A percentile compares a stretch with the other conserved stretches of the same genome.
Evolutionary conservation across 2,113 vertebrate genomes (phyloP).

Genomic region (Dasyurus viverrinus): DNA sequence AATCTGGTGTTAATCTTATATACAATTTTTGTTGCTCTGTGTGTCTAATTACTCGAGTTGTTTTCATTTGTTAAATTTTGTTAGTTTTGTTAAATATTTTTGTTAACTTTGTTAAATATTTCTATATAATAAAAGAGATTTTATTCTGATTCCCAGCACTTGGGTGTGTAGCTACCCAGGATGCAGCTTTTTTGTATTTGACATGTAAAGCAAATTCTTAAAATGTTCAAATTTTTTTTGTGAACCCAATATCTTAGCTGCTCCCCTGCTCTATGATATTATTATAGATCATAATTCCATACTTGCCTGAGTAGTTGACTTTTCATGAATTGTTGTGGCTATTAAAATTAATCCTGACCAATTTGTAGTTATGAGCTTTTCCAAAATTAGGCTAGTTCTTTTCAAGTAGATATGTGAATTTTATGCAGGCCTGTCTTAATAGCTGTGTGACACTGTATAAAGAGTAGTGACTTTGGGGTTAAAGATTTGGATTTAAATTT

Average conservation of each 20-base stretch:
- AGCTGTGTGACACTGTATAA: too few species aligned
- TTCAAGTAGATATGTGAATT: too few species aligned
- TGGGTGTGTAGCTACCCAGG: not conserved
- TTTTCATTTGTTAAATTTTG: too few species aligned
- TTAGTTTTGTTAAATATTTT: too few species aligned
- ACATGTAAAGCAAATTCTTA: not conserved
- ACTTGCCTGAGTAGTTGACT: too few species aligned
- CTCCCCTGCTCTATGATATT: not conserved
- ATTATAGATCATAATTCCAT: not conserved
- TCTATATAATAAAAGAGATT: not conserved
- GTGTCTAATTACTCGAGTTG: not conserved
- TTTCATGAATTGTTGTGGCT: too few species aligned
- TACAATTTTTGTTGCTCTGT: not conserved
- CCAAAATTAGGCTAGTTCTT: not conserved
- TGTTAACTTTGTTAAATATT: too few species aligned
- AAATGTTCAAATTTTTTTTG: not conserved
- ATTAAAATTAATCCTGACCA: not conserved
- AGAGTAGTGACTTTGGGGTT: too few species aligned
- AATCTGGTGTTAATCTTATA: not conserved
- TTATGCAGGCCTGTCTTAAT: too few species aligned
- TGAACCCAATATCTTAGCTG: constrained; percentile 27
- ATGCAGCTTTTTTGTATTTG: not conserved
- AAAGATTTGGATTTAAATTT: too few species aligned
- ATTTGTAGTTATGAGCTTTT: not conserved
- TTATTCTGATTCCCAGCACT: not conserved